Evolutionary conservation across 2,113 vertebrate species (phyloP).

Genomic region (Oreochromis aureus): DNA sequence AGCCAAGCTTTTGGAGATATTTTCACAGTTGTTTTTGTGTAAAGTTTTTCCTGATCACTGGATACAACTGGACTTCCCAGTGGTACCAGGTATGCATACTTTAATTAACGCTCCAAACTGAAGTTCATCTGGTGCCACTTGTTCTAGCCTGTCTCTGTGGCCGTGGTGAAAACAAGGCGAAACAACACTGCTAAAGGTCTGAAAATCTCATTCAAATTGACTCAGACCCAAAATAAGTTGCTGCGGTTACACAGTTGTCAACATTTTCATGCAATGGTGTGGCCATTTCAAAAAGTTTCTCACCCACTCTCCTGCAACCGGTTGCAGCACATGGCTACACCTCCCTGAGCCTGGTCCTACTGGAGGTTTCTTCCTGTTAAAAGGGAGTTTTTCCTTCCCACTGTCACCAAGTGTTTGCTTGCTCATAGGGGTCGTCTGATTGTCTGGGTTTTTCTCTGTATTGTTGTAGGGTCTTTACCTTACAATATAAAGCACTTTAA

Average conservation of each 20-base stretch:
- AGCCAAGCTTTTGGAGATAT: not conserved
- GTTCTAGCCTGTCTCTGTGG: not conserved
- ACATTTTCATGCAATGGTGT: not conserved
- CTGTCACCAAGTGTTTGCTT: not conserved
- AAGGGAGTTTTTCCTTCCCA: not conserved
- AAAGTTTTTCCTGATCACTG: not conserved
- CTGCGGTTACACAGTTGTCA: not conserved
- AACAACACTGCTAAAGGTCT: not conserved
- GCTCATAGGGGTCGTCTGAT: too few species aligned
- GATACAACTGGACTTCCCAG: not conserved
- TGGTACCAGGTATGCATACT: not conserved
- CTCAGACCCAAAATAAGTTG: not conserved
- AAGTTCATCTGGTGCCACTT: not conserved
- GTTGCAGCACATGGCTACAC: not conserved
- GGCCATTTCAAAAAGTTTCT: not conserved
- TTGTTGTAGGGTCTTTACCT: not conserved
- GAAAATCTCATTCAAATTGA: not conserved
- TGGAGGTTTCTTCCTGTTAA: not conserved
- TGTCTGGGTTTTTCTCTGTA: too few species aligned
- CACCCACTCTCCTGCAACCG: not conserved
- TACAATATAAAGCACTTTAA: not conserved
- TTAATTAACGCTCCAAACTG: not conserved
- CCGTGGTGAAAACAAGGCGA: not conserved
- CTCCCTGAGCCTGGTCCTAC: not conserved
- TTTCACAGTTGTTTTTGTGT: not conserved